These are phyloP conservation scores for Sacculina carcini DNA, from an alignment of 2,888 invertebrate species.

Conservation along the genomic window DNA sequence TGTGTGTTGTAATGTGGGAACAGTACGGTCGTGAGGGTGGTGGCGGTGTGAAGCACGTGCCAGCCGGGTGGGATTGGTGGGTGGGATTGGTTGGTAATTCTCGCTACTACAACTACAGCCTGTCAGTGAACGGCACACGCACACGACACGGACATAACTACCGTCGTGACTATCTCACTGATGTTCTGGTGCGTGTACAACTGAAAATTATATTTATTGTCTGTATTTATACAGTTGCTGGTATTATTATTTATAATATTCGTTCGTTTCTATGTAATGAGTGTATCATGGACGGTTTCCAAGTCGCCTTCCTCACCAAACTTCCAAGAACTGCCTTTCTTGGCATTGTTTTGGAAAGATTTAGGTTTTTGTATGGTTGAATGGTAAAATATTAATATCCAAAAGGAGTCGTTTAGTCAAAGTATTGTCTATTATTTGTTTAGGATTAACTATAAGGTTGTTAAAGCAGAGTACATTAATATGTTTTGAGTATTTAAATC, in stretches of 20 bases:
- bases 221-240: slow-evolving; percentile 13
- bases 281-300: too few relatives aligned
- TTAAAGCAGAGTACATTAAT: too few relatives aligned
- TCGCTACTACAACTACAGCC: slow-evolving; percentile 62
- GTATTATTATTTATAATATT: slow-evolving; percentile 8
- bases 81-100: slow-evolving; percentile 70
- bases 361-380: too few relatives aligned
- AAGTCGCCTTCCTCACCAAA: too few relatives aligned
- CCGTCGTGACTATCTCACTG: slow-evolving; percentile 44
- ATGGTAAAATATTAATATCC: too few relatives aligned
- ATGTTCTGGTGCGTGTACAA: slow-evolving; percentile 35
- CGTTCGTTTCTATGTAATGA: background rate
- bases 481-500: too few relatives aligned
- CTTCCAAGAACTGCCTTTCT: too few relatives aligned
- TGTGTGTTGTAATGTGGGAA: slow-evolving; percentile 14
- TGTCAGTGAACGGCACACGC: slow-evolving; percentile 50
- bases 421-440: too few relatives aligned
- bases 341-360: too few relatives aligned
- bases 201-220: too few relatives aligned
- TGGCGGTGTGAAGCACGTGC: slow-evolving; percentile 39
- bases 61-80: slow-evolving; percentile 68
- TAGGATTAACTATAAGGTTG: too few relatives aligned
- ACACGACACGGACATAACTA: slow-evolving; percentile 30
- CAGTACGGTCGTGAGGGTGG: slow-evolving; percentile 33
- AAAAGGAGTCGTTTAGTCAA: too few relatives aligned